phyloP scores from a whole-genome alignment of 2,888 invertebrate genomes.

The Mythimna vitellina region DNA sequence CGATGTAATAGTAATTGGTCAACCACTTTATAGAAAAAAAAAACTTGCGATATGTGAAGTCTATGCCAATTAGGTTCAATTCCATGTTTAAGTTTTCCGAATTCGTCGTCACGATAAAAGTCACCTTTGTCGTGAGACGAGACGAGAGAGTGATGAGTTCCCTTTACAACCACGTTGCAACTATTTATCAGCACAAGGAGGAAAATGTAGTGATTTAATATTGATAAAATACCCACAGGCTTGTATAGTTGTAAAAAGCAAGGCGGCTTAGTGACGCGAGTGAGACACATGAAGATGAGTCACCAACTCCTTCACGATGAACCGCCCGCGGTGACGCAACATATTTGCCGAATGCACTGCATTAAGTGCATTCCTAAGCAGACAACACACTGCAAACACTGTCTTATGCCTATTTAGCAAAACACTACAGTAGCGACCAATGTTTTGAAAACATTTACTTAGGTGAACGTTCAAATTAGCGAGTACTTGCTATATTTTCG shows the following conservation, averaged over 20 bases:
- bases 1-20: too few species aligned
- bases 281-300: constrained; percentile 52
- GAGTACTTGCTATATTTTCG: constrained; percentile 12
- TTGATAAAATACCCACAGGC: neutral
- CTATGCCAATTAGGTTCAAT: too few species aligned
- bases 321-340: constrained; percentile 51
- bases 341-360: constrained; percentile 50
- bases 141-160: too few species aligned
- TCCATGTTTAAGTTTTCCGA: neutral
- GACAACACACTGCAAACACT: constrained; percentile 29
- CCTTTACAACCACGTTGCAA: neutral
- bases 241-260: constrained; percentile 1
- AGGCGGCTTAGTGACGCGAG: neutral
- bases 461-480: constrained; percentile 23
- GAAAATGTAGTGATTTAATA: neutral
- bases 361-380: constrained; percentile 56
- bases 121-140: too few species aligned
- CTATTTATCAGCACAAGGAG: neutral
- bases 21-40: too few species aligned
- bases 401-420: constrained; percentile 25
- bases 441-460: constrained; percentile 42
- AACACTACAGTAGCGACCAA: constrained; percentile 21
- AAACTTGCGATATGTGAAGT: too few species aligned
- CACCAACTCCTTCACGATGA: constrained; percentile 28
- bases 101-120: neutral